Evolutionary conservation across 2,797 vertebrate species (phyloP).

Genomic region (Thaleichthys pacificus): DNA sequence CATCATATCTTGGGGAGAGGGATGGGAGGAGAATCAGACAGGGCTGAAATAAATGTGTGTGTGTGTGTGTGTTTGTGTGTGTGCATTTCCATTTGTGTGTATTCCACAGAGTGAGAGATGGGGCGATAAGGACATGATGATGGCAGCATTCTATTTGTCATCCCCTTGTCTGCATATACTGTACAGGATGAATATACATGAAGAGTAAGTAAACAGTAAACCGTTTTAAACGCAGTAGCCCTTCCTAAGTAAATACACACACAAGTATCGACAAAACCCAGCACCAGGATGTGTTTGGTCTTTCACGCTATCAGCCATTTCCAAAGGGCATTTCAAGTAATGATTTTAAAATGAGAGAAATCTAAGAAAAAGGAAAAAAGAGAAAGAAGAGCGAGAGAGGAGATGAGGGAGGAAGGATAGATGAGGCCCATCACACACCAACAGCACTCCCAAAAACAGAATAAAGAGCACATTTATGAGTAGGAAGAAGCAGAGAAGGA

Average conservation of each 20-base stretch:
- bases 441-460: slow-evolving; percentile 5
- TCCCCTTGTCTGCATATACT: not conserved
- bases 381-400: too few species aligned
- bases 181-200: not conserved
- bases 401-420: not conserved
- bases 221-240: not conserved
- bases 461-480: slow-evolving; percentile 1
- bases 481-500: not conserved
- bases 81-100: not conserved
- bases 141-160: not conserved
- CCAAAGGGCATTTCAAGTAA: not conserved
- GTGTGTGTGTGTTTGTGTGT: slow-evolving; percentile 10
- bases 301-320: slow-evolving; percentile 1
- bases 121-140: not conserved
- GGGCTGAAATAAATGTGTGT: not conserved
- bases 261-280: not conserved
- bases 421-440: slow-evolving; percentile 8
- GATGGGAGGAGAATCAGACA: slow-evolving; percentile 28
- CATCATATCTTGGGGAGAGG: slow-evolving; percentile 54
- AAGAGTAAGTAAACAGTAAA: not conserved
- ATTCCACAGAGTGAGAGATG: not conserved
- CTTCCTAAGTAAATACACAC: not conserved
- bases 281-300: not conserved
- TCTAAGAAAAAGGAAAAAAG: too few species aligned
- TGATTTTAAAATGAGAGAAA: not conserved